Evolutionary conservation across 2,113 vertebrate species (phyloP).

Genomic region (Otis tarda): DNA sequence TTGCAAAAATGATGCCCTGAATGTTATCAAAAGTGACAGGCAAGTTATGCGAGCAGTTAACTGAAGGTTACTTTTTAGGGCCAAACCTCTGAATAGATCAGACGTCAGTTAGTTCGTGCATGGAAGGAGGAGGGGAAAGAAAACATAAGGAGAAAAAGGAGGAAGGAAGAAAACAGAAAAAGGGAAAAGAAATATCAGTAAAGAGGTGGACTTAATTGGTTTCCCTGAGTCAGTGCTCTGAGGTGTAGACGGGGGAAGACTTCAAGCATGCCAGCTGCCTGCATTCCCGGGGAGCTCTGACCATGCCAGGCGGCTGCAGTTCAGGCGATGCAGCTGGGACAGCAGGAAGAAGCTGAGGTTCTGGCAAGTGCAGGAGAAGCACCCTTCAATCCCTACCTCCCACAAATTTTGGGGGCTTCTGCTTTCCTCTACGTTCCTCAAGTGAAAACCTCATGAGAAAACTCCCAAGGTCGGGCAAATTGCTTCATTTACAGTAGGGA

Average conservation of each 20-base stretch:
- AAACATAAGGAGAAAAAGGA: background rate
- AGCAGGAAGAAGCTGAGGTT: background rate
- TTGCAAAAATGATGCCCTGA: slow-evolving; percentile 69
- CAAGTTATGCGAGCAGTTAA: slow-evolving; percentile 71
- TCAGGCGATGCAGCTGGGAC: background rate
- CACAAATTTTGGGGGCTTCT: background rate
- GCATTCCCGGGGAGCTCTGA: background rate
- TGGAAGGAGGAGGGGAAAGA: slow-evolving; percentile 5
- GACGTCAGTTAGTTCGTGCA: slow-evolving; percentile 36
- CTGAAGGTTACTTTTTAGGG: slow-evolving; percentile 68
- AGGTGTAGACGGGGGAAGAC: background rate
- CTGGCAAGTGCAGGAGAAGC: background rate
- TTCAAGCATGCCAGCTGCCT: background rate
- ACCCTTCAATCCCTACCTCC: background rate
- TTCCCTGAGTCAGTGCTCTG: background rate
- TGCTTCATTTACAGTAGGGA: background rate
- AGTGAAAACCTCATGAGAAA: background rate
- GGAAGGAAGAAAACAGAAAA: background rate
- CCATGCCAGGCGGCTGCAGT: background rate
- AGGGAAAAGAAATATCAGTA: background rate
- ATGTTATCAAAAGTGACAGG: slow-evolving; percentile 64
- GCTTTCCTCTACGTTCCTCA: background rate
- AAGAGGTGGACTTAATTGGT: background rate
- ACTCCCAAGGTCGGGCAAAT: background rate
- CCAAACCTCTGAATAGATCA: slow-evolving; percentile 40